Percentiles rank a stretch among this genome's conserved stretches.
Conservation (phyloP, 2,113 vertebrate species). For the Mugil cephalus region DNA sequence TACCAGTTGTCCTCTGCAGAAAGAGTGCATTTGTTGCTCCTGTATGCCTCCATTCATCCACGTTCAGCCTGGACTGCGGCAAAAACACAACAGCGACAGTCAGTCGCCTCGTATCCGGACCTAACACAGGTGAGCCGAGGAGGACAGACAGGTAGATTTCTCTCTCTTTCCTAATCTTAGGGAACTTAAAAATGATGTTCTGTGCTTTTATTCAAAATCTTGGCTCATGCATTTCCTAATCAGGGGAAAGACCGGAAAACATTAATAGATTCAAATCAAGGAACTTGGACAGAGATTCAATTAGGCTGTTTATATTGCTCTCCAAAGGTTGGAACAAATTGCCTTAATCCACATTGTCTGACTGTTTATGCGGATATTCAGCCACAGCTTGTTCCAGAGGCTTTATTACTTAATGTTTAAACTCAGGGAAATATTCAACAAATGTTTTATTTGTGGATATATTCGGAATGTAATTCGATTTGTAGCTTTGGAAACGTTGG, state of each 20-base stretch:
- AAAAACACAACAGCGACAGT: background rate
- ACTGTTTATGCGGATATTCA: background rate
- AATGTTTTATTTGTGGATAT: too few species aligned
- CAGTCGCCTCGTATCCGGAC: background rate
- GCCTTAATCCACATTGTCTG: background rate
- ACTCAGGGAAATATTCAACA: too few species aligned
- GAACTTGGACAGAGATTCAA: constrained; percentile 19
- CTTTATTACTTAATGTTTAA: too few species aligned
- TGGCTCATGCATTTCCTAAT: background rate
- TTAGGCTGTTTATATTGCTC: background rate
- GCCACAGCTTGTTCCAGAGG: background rate
- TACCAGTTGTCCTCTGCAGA: background rate
- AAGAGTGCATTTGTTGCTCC: constrained; percentile 26
- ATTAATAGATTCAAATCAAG: constrained; percentile 4
- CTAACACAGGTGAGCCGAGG: constrained; percentile 51
- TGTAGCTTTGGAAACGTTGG: too few species aligned
- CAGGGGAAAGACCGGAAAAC: background rate
- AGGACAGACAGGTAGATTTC: too few species aligned
- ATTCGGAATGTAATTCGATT: too few species aligned
- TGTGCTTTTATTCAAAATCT: background rate
- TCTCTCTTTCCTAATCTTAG: background rate
- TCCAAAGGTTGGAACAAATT: background rate
- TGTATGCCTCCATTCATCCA: constrained; percentile 21
- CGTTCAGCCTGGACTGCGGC: constrained; percentile 33
- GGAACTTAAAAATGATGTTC: background rate